Evolutionary conservation across 2,888 invertebrate species (phyloP), one percentile per base, ranked within the genome.

Genomic region (Dendrolimus houi): DNA sequence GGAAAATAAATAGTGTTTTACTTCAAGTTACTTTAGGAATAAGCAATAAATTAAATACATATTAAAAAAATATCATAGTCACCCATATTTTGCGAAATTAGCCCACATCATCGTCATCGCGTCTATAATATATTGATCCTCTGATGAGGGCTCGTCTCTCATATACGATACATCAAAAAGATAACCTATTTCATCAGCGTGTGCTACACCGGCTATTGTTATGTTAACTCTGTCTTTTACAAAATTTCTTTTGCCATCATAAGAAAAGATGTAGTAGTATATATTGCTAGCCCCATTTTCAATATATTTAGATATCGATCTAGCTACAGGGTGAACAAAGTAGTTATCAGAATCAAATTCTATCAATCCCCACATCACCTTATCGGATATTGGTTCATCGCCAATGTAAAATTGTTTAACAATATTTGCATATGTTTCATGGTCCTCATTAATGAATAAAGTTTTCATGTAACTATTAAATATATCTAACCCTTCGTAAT

Each of bases 401-500:
- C 83, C 83, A 7, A 81, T 72, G 41, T 84, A 84, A 58, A 81
- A 83, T 56, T 77, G 71, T 58, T 72, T 64, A 6, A 78, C 60
- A 17, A 77, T 54, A 63, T 68, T 72, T 58, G 67, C 64, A 55
- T 14, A 52, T 13, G 68, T 61, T 41, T 70, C 59, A 12, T 68
- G 63, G 29, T 62, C 17, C 9, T 67, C 64, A 9, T 76, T 71
- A 55, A 69, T 67, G 55, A 81, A 80, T 57, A 55, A 54, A 7
- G 54, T 52, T 40, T 59, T 40, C 53, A 70, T 66, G 52, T 13
- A 9, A 6, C 68, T 53, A 52, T 63, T 29, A 63, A 72, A 70
- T 6, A 63, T 9, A 56, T 68, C 68, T 9, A 61, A 40, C 17
- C 17, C 47, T 13, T 58, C 52, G 61, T 61, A 64, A n/a, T 62